phyloP scores from a whole-genome alignment of 2,888 invertebrate genomes.

The Cantharis nigra region DNA sequence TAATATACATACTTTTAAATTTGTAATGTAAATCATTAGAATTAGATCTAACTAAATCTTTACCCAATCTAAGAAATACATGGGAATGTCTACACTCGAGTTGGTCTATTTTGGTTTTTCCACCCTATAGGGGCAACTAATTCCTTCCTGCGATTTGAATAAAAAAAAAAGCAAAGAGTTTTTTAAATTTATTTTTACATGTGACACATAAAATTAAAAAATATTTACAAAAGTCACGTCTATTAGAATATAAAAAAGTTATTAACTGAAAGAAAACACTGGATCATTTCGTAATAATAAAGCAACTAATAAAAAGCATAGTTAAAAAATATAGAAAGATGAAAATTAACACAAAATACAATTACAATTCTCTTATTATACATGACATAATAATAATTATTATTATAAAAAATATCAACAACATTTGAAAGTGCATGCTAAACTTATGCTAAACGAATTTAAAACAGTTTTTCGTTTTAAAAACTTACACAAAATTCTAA shows the following conservation, averaged over 20 bases:
- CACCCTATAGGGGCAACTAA: neutral
- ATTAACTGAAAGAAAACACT: neutral
- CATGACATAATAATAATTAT: neutral
- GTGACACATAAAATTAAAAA: neutral
- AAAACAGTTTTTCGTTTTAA: neutral
- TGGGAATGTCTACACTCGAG: too few species aligned
- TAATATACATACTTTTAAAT: too few species aligned
- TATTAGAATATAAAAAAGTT: neutral
- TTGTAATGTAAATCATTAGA: too few species aligned
- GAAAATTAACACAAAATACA: neutral
- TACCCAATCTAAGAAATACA: too few species aligned
- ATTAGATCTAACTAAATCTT: too few species aligned
- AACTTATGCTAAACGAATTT: neutral
- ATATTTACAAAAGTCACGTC: neutral
- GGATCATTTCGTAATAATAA: neutral
- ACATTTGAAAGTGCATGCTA: neutral
- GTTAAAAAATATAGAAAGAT: neutral
- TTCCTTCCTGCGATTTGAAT: neutral
- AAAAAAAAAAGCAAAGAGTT: neutral
- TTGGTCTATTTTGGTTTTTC: neutral
- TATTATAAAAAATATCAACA: neutral
- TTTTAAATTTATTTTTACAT: neutral
- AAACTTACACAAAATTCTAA: neutral
- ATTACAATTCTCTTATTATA: neutral
- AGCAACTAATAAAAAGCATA: neutral